Base-by-base conservation (phyloP, 2,797 vertebrate genomes). In the Hydrolagus colliei region DNA sequence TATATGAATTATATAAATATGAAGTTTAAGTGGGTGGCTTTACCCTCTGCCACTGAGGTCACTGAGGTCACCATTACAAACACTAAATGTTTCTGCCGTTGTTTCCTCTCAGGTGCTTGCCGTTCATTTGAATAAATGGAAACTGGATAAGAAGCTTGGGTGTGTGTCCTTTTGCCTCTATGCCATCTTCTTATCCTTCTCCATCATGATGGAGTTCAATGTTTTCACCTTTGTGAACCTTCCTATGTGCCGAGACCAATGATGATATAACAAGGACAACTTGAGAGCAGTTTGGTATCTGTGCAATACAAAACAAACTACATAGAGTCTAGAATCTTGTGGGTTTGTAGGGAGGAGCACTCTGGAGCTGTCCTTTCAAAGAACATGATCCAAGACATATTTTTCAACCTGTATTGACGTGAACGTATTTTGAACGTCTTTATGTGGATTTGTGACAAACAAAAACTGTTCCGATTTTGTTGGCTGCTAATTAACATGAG, bases 201-300 rank as follows among this genome's bases (percentile, higher is more conserved):
- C 98, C 94, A 98, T 98, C 93, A 96, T 99, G 94, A 99, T 97
- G 11, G 98, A 99, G 88, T 99, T 98, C 93, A 99, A 99, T 89
- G 95, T 99, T 90, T 99, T 99, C 93, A 98, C 95, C 75, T 99
- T 98, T 62, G 97, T 99, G 93, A 99, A 99, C 93, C 94, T 98
- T 92, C 98, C 97, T 0, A 99, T 97, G 93, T 99, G 98, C 88
- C 94, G 94, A 87, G 95, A 96, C 82, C 93, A 95, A 90, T 96
- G 91, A 96, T 73, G 74, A 52, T 63, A 82, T 87, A 80, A n/a
- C 87, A 87, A 89, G 85, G 86, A 90, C 90, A 80, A 65, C 88
- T 5, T 8, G 89, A 87, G 89, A 91, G 88, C 86, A 90, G 89
- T 89, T 90, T 89, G 90, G 90, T 90, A 90, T 91, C 92, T 92